Evolutionary conservation across 2,113 vertebrate genomes (phyloP), one percentile per base, ranked within the genome.

Genomic region (Syngnathoides biaculeatus): DNA sequence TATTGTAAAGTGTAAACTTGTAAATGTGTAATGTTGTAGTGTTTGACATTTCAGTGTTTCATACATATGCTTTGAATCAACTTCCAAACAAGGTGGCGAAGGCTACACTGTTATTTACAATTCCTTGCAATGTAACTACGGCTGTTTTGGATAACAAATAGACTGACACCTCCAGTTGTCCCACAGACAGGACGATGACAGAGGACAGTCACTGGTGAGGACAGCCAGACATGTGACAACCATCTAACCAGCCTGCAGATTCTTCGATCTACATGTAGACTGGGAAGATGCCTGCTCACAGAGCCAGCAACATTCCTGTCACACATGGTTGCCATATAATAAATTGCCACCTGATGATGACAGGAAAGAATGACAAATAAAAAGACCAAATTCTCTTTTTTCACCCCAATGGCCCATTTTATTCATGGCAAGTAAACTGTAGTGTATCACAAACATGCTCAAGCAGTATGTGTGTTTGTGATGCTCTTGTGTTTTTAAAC

Each of bases 191-290:
- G 24, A 59, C 15, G 2, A 17, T 2, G 13, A 47, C 52, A 48
- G 24, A 42, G 67, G 61, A 53, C 8, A 9, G 24, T 60, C n/a
- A 39, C 19, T 0, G 87, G 67, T 43, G 92, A 88, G 81, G 81
- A 86, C 80, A 85, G 88, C 92, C 90, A 86, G 92, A 91, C 90
- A 91, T 91, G 92, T 93, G 94, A 96, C 95, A 96, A 96, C 95
- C 95, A 96, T 96, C 95, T 95, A 95, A 96, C 95, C 95, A 97
- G 94, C 94, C 95, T 96, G 95, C 95, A 96, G 94, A 96, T 94
- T 92, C 93, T 87, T 82, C 92, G 93, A 95, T 94, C 95, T 92
- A 95, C 95, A 86, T 95, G 95, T 94, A 96, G 94, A 92, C 95
- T 96, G 93, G 93, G 88, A 93, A 96, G 94, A 96, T 96, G 95